A percentile compares a stretch with the other conserved stretches of the same genome.
Conservation (phyloP, 2,888 invertebrate genomes). For the Cantharis flavilabris region DNA sequence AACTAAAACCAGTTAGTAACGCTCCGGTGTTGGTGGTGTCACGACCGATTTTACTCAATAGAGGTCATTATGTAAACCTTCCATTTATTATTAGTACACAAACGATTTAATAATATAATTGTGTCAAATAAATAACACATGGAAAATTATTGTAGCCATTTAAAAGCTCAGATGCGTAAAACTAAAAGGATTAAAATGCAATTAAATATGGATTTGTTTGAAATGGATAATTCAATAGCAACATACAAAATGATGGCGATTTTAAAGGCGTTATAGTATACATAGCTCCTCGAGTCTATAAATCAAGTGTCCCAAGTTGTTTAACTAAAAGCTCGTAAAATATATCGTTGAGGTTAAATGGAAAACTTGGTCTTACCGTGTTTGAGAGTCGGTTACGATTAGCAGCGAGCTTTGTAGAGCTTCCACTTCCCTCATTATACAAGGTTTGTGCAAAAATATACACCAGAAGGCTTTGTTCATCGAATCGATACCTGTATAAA, state of each 20-base stretch:
- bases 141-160: neutral
- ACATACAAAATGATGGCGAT: slow-evolving; percentile 29
- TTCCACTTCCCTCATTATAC: slow-evolving; percentile 25
- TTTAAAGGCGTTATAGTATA: slow-evolving; percentile 27
- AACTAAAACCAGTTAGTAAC: neutral
- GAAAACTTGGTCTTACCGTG: slow-evolving; percentile 36
- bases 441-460: slow-evolving; percentile 30
- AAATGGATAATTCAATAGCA: slow-evolving; percentile 16
- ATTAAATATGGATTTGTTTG: slow-evolving; percentile 8
- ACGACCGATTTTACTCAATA: neutral
- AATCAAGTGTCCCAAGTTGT: slow-evolving; percentile 45
- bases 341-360: slow-evolving; percentile 45
- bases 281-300: slow-evolving; percentile 32
- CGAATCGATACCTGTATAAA: slow-evolving; percentile 27
- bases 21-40: neutral
- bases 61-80: neutral
- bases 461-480: slow-evolving; percentile 21
- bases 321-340: slow-evolving; percentile 49
- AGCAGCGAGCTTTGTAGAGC: slow-evolving; percentile 33
- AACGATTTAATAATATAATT: neutral
- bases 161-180: neutral
- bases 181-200: slow-evolving; percentile 6
- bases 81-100: neutral
- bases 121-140: neutral
- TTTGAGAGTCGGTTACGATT: slow-evolving; percentile 33